A percentile compares a stretch with the other conserved stretches of the same genome.
phyloP scores from a whole-genome alignment of 2,888 invertebrate species.

The Cloeon dipterum region DNA sequence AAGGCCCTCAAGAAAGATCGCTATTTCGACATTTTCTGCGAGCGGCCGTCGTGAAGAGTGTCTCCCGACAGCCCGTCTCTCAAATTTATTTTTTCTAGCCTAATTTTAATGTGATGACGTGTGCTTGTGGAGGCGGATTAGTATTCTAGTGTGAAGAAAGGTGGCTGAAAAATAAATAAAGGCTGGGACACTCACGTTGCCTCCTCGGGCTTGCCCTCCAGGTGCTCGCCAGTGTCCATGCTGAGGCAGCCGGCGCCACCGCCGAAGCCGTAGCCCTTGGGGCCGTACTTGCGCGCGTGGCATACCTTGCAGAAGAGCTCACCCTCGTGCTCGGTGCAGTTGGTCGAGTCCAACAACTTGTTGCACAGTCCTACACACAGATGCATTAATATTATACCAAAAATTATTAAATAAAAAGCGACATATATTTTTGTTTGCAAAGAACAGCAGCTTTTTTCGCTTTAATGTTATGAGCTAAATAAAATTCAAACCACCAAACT shows the following conservation, averaged over 20 bases:
- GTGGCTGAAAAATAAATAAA: conserved; percentile 10
- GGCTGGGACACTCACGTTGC: conserved; percentile 42
- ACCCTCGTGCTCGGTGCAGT: conserved; percentile 91
- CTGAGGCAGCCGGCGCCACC: conserved; percentile 93
- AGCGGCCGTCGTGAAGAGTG: no score
- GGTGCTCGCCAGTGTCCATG: conserved; percentile 86
- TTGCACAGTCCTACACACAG: conserved; percentile 69
- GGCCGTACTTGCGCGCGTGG: conserved; percentile 95
- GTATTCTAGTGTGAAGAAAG: no score
- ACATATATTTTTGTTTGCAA: no score
- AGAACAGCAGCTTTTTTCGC: no score
- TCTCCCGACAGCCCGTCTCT: no score
- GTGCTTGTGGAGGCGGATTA: background rate
- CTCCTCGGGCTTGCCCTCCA: conserved; percentile 30
- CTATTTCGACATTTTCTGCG: no score
- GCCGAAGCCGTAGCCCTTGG: conserved; percentile 95
- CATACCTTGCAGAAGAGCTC: conserved; percentile 93
- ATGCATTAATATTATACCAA: no score
- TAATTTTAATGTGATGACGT: background rate
- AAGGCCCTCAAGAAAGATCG: conserved; percentile 12
- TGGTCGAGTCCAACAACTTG: conserved; percentile 95
- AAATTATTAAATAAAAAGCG: no score
- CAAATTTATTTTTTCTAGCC: background rate
- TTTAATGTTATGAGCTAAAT: no score
- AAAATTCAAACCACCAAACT: no score